Percentiles rank a stretch among this genome's conserved stretches.
Evolutionary conservation across 2,113 vertebrate genomes (phyloP).

Genomic region (Brachionichthys hirsutus): DNA sequence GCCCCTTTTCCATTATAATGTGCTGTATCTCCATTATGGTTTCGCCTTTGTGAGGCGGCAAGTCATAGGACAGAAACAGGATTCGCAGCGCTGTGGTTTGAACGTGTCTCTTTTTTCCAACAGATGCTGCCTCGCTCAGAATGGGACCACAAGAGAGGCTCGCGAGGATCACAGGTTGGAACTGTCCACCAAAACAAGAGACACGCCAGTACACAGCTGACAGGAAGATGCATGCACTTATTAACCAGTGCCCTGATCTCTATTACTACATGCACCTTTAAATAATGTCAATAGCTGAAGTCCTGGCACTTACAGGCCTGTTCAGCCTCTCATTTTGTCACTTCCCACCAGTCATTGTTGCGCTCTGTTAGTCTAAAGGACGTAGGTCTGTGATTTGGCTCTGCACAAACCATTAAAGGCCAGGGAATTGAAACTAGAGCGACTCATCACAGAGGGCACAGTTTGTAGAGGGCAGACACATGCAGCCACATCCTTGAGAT

Average conservation of each 20-base stretch:
- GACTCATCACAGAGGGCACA: slow-evolving; percentile 10
- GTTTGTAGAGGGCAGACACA: slow-evolving; percentile 34
- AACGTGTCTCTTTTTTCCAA: slow-evolving; percentile 56
- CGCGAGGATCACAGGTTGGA: slow-evolving; percentile 91
- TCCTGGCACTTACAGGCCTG: slow-evolving; percentile 7
- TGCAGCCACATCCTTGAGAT: slow-evolving; percentile 37
- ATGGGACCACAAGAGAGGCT: slow-evolving; percentile 92
- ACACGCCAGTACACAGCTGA: slow-evolving; percentile 26
- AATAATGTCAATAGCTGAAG: slow-evolving; percentile 35
- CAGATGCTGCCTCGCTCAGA: slow-evolving; percentile 84
- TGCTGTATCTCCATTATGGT: slow-evolving; percentile 10
- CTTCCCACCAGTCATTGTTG: slow-evolving; percentile 46
- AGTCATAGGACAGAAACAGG: slow-evolving; percentile 32
- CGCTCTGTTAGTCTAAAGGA: slow-evolving; percentile 24
- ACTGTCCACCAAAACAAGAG: slow-evolving; percentile 12
- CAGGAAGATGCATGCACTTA: slow-evolving; percentile 12
- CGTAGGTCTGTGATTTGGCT: slow-evolving; percentile 21
- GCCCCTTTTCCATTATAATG: slow-evolving; percentile 9
- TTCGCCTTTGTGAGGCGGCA: slow-evolving; percentile 4
- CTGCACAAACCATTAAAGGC: slow-evolving; percentile 33
- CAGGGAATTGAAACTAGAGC: slow-evolving; percentile 31
- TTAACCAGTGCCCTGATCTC: slow-evolving; percentile 9
- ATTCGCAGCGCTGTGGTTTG: slow-evolving; percentile 54
- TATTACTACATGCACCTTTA: slow-evolving; percentile 42
- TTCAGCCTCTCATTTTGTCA: slow-evolving; percentile 33